phyloP scores from a whole-genome alignment of 2,888 invertebrate species.

The Leucoma salicis region DNA sequence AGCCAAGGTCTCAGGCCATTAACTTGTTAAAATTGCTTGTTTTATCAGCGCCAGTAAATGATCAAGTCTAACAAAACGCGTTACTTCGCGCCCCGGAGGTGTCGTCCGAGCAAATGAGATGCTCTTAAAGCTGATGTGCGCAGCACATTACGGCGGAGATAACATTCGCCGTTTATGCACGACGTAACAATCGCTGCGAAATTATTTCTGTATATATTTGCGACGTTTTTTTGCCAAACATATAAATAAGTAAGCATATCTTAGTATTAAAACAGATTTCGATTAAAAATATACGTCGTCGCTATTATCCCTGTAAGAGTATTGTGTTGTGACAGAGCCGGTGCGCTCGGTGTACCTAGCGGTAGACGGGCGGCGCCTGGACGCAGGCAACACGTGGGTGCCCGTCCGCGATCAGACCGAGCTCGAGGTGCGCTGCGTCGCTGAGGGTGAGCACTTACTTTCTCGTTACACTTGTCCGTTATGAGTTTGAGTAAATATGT shows the following conservation, averaged over 20 bases:
- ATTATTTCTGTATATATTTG: no score
- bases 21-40: slow-evolving; percentile 6
- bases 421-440: slow-evolving; percentile 91
- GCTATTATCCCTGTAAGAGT: no score
- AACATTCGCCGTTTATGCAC: not conserved
- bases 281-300: no score
- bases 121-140: slow-evolving; percentile 1
- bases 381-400: slow-evolving; percentile 93
- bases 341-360: slow-evolving; percentile 92
- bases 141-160: not conserved
- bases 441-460: slow-evolving; percentile 87
- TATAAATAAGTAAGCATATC: no score
- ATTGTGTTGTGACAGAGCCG: slow-evolving; percentile 82
- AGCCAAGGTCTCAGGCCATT: slow-evolving; percentile 1
- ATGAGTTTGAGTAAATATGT: no score
- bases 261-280: no score
- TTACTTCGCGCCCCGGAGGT: slow-evolving; percentile 1
- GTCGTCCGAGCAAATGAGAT: not conserved
- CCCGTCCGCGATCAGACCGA: slow-evolving; percentile 93
- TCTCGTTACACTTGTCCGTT: no score
- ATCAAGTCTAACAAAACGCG: not conserved
- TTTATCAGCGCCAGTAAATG: slow-evolving; percentile 4
- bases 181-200: not conserved
- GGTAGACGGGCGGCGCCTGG: slow-evolving; percentile 92
- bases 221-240: no score